Conservation (phyloP, 2,888 invertebrate genomes). For the Plemyria rubiginata region DNA sequence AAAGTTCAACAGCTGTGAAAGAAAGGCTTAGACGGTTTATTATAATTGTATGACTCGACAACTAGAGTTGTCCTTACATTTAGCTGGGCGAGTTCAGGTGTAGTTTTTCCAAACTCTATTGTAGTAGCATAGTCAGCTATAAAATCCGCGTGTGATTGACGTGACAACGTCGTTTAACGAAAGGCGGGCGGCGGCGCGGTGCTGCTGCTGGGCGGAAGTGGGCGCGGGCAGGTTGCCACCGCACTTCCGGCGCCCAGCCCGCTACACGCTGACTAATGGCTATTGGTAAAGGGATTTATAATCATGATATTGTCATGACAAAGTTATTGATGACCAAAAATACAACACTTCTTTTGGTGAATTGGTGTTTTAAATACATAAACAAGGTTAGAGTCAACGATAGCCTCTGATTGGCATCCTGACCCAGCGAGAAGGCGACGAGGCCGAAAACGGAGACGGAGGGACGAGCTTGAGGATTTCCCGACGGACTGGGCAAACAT, state of each 20-base stretch:
- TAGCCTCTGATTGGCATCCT: no score
- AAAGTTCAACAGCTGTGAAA: constrained; percentile 11
- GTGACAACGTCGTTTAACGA: constrained; percentile 30
- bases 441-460: no score
- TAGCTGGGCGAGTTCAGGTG: neutral
- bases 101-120: neutral
- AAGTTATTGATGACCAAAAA: constrained; percentile 13
- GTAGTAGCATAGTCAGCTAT: constrained; percentile 13
- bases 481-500: no score
- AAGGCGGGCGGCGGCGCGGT: constrained; percentile 26
- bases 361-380: no score
- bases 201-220: constrained; percentile 44
- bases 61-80: neutral
- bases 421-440: no score
- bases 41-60: constrained; percentile 1
- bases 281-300: constrained; percentile 20
- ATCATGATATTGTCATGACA: constrained; percentile 1
- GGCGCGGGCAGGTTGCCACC: constrained; percentile 46
- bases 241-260: constrained; percentile 43
- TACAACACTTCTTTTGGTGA: neutral
- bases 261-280: constrained; percentile 30
- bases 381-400: no score
- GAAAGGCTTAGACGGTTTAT: neutral
- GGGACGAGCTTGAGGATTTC: no score
- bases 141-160: constrained; percentile 28